Base-by-base conservation (phyloP, 2,113 vertebrate genomes). In the Podiceps cristatus region DNA sequence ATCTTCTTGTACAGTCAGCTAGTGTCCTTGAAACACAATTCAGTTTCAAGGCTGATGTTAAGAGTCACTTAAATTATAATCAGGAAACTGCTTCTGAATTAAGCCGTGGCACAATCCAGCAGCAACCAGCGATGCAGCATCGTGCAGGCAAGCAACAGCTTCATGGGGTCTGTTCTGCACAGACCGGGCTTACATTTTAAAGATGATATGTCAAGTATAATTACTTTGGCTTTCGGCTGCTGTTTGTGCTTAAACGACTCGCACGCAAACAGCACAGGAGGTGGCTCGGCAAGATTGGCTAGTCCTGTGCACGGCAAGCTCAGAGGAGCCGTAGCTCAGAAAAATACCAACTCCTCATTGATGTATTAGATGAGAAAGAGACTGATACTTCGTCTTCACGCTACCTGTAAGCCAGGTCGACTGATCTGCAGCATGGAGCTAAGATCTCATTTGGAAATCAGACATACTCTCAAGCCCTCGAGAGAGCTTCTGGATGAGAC, bases 1-100 rank as follows among this genome's bases (percentile, higher is more conserved):
- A 0, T 45, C 47, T 33, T 44, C 66, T 55, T 28, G 56, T 22
- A 62, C 60, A 50, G n/a, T 42, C 86, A 20, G 7, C 47, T 31
- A 8, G 31, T 0, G 20, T 13, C 78, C 77, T 67, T 23, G 59
- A 16, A 40, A 37, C 55, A 16, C n/a, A 62, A 3, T 2, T 18
- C 0, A 17, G 19, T 3, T 8, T 40, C 37, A 3, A n/a, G 59
- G 75, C 62, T 60, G 49, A 8, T 10, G 40, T 7, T 7, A 73
- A 69, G 69, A 59, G 74, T n/a, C 9, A 1, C 75, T 44, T 3
- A 7, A 31, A 1, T 4, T 1, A 27, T 1, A 28, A 64, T 1
- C 10, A 42, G 40, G 85, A 35, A 56, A 33, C 24, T 15, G 3
- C n/a, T 35, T 18, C 66, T 72, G 67, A 79, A 15, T 6, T 5